Percentiles rank a stretch among this genome's conserved stretches.
Evolutionary conservation across 1,140 invertebrate species (phyloP).

Genomic region (Hyles euphorbiae): DNA sequence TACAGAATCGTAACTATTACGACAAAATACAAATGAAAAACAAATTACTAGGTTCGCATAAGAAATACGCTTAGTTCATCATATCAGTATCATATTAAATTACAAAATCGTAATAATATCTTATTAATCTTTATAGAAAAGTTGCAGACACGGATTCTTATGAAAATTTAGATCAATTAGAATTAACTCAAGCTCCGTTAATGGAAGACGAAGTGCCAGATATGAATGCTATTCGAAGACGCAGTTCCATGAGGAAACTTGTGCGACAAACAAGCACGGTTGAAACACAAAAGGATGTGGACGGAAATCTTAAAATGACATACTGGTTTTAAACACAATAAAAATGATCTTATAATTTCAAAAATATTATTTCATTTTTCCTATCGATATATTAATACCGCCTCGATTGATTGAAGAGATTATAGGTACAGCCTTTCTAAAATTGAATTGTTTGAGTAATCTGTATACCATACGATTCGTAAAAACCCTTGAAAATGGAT

Average conservation of each 20-base stretch:
- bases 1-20: too few relatives aligned
- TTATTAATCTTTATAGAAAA: constrained; percentile 33
- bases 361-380: not conserved
- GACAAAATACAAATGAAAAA: too few relatives aligned
- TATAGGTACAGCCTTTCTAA: too few relatives aligned
- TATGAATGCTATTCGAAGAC: constrained; percentile 39
- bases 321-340: constrained; percentile 83
- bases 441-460: too few relatives aligned
- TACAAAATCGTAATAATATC: too few relatives aligned
- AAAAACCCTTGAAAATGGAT: too few relatives aligned
- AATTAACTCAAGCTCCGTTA: constrained; percentile 63
- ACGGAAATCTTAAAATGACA: constrained; percentile 87
- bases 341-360: constrained; percentile 4
- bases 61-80: too few relatives aligned
- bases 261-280: constrained; percentile 85
- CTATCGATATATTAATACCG: too few relatives aligned
- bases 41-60: too few relatives aligned
- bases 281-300: constrained; percentile 84
- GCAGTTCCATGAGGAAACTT: constrained; percentile 79
- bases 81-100: too few relatives aligned
- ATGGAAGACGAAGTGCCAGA: constrained; percentile 65
- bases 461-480: too few relatives aligned
- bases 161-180: constrained; percentile 78
- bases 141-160: constrained; percentile 70
- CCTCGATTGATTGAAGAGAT: too few relatives aligned